Conservation (phyloP, 35 echinoderm and acorn worm genomes). For the Patiria miniata region DNA sequence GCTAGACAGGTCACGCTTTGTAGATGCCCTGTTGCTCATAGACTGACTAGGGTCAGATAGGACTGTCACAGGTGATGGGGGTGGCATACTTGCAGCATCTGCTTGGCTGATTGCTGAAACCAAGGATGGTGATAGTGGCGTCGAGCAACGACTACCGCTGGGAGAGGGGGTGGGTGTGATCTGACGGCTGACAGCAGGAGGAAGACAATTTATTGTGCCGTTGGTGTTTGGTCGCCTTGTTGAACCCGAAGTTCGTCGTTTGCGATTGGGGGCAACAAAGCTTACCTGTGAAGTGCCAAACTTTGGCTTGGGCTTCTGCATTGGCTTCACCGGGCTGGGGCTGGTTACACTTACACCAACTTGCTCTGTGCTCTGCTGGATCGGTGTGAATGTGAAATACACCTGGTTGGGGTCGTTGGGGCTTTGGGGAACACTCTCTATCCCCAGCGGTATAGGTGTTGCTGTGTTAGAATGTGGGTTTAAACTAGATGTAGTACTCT, state of each 20-base stretch:
- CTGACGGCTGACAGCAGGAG: slow-evolving; percentile 29
- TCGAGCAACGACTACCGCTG: slow-evolving; percentile 22
- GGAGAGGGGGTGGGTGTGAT: slow-evolving; percentile 37
- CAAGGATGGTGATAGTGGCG: slow-evolving; percentile 28
- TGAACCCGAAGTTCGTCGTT: slow-evolving; percentile 41
- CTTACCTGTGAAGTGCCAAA: background rate
- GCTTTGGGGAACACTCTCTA: slow-evolving; percentile 48
- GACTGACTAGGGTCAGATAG: background rate
- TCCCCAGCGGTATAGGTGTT: slow-evolving; percentile 50
- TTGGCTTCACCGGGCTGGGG: slow-evolving; percentile 56
- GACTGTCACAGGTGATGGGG: slow-evolving; percentile 24
- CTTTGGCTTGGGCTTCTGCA: slow-evolving; percentile 52
- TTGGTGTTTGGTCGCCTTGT: slow-evolving; percentile 48
- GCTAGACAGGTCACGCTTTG: slow-evolving; percentile 8
- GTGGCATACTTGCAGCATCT: slow-evolving; percentile 35
- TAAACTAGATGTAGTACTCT: background rate
- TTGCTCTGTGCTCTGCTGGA: slow-evolving; percentile 12
- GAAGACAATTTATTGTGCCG: slow-evolving; percentile 25
- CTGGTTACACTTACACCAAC: slow-evolving; percentile 16
- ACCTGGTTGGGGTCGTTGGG: slow-evolving; percentile 29
- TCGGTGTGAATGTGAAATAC: slow-evolving; percentile 50
- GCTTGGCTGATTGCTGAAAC: background rate
- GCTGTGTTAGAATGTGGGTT: slow-evolving; percentile 10
- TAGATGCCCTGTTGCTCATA: background rate
- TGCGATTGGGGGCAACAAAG: slow-evolving; percentile 50